Conservation (phyloP, 2,797 vertebrate genomes). For the Rallus crepitans region DNA sequence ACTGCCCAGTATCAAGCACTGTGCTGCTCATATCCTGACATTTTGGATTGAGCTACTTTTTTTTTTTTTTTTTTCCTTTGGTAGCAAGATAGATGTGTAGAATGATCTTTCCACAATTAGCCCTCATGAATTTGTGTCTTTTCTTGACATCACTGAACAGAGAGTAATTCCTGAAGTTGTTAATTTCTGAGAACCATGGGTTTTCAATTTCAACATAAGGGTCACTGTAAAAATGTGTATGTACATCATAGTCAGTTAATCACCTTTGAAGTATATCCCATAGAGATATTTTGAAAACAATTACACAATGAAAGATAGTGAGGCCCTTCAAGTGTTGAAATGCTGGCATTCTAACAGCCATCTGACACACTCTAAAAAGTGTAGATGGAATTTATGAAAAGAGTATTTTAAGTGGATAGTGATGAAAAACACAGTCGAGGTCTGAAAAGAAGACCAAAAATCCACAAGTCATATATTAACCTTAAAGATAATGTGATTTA, state of each 20-base stretch:
- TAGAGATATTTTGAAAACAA: not conserved
- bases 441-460: not conserved
- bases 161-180: not conserved
- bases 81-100: accelerated
- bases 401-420: not conserved
- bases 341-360: not conserved
- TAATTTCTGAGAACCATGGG: not conserved
- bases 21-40: not conserved
- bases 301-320: not conserved
- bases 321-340: not conserved
- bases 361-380: not conserved
- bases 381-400: not conserved
- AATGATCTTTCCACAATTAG: not conserved
- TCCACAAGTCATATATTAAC: not conserved
- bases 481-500: not conserved
- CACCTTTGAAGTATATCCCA: not conserved
- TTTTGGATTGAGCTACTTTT: accelerated
- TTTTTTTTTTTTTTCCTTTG: accelerated
- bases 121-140: not conserved
- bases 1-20: too few species aligned
- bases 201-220: not conserved
- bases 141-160: not conserved
- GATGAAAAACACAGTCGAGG: not conserved
- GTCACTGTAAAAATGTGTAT: not conserved
- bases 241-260: not conserved